Evolutionary conservation across 2,888 invertebrate genomes (phyloP), one percentile per base, ranked within the genome.

Genomic region (Rhagonycha fulva): DNA sequence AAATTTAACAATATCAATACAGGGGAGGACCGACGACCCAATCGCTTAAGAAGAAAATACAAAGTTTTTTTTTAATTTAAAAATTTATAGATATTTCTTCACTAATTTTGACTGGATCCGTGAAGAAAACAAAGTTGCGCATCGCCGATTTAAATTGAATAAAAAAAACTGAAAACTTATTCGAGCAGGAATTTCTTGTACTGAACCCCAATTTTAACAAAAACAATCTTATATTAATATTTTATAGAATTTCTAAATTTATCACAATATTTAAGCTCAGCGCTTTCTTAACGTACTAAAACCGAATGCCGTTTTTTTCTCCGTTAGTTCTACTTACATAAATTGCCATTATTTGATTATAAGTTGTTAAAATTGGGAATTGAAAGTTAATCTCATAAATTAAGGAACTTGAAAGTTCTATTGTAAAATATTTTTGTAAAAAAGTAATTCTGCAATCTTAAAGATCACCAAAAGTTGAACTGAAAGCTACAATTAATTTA

Each of bases 401-500:
- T 47, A 47, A 47, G 47, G n/a, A 47, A 47, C 47, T 47, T 47
- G 47, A 47, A 47, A 47, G 47, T 47, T 47, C 47, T n/a, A 47
- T 47, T 47, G 47, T 47, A 47, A 47, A 47, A 47, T 47, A 47
- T 47, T 47, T 47, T 47, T 47, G 47, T 47, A 47, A 47, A 47
- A 47, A 47, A 47, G 47, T 47, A 47, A 47, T 47, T 47, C 47
- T 47, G 47, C 47, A 47, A 47, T 47, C 47, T 47, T 47, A 47
- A 47, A 47, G 47, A 47, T 47, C 47, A 47, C 47, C 47, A 47
- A 47, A 47, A n/a, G 47, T 47, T 7, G 12, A 47, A 47, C 47
- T n/a, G 47, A n/a, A 47, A 47, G 47, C 47, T 47, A 47, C 12
- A 87, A 76, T 71, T 79, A 77, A 63, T 81, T 80, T 47, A 47